Conservation (phyloP, 2,888 invertebrate species). For the Drosophila paramelanica region DNA sequence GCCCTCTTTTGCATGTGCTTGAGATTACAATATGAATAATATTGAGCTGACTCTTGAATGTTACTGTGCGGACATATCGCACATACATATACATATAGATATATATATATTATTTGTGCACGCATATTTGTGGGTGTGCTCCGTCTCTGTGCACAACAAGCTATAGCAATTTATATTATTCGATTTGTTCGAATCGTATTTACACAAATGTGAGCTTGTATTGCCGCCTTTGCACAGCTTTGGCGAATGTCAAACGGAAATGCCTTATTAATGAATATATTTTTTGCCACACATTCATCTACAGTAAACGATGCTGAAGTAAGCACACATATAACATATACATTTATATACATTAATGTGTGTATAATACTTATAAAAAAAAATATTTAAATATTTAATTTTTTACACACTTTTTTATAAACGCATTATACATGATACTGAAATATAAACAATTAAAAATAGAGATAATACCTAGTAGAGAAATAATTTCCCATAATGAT, state of each 20-base stretch:
- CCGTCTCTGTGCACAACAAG: conserved; percentile 9
- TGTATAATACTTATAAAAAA: no score
- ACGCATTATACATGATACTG: no score
- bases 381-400: no score
- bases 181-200: conserved; percentile 37
- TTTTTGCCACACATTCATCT: conserved; percentile 20
- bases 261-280: conserved; percentile 56
- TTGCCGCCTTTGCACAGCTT: not conserved
- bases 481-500: no score
- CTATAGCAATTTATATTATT: conserved; percentile 47
- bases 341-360: no score
- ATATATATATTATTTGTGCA: not conserved
- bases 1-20: conserved; percentile 13
- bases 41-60: conserved; percentile 22
- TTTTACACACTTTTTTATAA: no score
- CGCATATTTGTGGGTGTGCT: not conserved
- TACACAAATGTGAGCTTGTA: not conserved
- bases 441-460: no score
- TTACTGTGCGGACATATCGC: not conserved
- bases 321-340: no score
- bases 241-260: conserved; percentile 40
- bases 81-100: conserved; percentile 1
- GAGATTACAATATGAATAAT: conserved; percentile 51
- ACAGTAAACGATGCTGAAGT: no score
- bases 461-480: no score